Conservation (phyloP, 2,888 invertebrate species). For the Stenoptilia bipunctidactyla region DNA sequence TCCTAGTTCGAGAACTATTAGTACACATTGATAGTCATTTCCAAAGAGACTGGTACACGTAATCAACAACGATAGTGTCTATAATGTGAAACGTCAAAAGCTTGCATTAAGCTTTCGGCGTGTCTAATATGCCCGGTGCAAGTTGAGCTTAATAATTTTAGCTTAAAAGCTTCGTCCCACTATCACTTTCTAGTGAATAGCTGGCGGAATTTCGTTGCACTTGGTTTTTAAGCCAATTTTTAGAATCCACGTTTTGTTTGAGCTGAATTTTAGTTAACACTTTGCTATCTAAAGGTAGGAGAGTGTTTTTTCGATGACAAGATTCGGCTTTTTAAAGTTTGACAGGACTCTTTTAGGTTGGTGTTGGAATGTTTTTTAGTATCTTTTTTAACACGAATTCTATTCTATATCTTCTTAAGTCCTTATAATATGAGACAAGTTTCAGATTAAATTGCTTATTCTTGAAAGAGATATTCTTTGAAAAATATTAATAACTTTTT, state of each 20-base stretch:
- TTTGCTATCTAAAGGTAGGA: neutral
- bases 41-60: neutral
- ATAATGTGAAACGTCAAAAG: conserved; percentile 25
- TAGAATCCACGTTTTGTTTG: conserved; percentile 22
- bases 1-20: no score
- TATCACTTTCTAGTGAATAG: conserved; percentile 52
- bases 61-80: neutral
- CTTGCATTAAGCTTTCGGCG: conserved; percentile 39
- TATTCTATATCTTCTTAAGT: no score
- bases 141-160: conserved; percentile 63
- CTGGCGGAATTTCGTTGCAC: conserved; percentile 38
- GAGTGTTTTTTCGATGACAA: no score
- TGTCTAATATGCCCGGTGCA: conserved; percentile 32
- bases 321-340: no score
- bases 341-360: no score
- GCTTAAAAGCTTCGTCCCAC: conserved; percentile 57
- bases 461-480: no score
- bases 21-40: no score
- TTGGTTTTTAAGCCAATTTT: conserved; percentile 53
- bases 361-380: no score
- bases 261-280: neutral
- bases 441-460: no score
- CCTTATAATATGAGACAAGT: no score
- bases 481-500: no score
- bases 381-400: no score